Evolutionary conservation across 2,888 invertebrate genomes (phyloP).

Genomic region (Cerastoderma edule): DNA sequence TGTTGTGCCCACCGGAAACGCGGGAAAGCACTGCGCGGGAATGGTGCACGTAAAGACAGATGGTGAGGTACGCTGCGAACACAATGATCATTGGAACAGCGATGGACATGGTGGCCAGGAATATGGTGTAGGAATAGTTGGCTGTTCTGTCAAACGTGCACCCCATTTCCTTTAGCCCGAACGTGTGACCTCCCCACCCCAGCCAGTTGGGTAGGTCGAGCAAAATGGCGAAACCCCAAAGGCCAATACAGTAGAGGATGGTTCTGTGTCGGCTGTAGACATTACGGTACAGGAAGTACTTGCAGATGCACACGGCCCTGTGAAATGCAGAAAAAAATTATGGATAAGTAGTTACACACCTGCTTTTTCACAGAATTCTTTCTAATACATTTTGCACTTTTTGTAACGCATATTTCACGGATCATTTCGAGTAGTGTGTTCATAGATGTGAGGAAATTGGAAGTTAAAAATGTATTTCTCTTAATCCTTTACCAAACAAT

Average conservation of each 20-base stretch:
- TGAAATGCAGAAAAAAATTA: conserved; percentile 30
- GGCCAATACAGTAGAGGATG: conserved; percentile 50
- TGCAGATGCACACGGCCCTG: conserved; percentile 67
- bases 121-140: conserved; percentile 67
- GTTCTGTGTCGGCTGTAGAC: conserved; percentile 65
- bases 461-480: too few relatives aligned
- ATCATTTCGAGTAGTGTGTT: too few relatives aligned
- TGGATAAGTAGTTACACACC: neutral
- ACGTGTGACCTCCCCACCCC: conserved; percentile 72
- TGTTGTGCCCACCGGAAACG: conserved; percentile 26
- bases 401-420: too few relatives aligned
- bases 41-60: conserved; percentile 56
- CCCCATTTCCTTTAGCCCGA: conserved; percentile 70
- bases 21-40: conserved; percentile 28
- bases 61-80: conserved; percentile 57
- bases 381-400: too few relatives aligned
- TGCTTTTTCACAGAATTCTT: neutral
- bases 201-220: conserved; percentile 71
- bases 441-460: too few relatives aligned
- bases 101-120: conserved; percentile 62
- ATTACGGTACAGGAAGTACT: conserved; percentile 55
- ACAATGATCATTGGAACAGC: conserved; percentile 64
- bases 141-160: conserved; percentile 70
- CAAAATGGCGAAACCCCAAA: conserved; percentile 61
- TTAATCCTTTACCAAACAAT: neutral